Conservation (phyloP, 1,140 invertebrate species). For the Thaumatotibia leucotreta region DNA sequence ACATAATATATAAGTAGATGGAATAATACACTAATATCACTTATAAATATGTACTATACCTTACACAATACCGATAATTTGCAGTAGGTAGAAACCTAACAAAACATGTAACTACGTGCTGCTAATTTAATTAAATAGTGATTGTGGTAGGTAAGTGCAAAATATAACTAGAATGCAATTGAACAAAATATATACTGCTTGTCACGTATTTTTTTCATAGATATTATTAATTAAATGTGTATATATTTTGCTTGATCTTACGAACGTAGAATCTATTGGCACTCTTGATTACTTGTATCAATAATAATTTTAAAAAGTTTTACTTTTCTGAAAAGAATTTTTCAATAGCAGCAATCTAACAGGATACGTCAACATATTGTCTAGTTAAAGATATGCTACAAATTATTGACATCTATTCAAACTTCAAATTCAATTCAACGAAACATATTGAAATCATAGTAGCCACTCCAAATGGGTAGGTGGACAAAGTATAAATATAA, state of each 20-base stretch:
- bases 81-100: background rate
- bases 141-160: background rate
- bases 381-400: constrained; percentile 35
- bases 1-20: background rate
- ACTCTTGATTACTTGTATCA: constrained; percentile 22
- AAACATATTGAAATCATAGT: constrained; percentile 15
- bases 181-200: background rate
- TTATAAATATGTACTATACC: constrained; percentile 12
- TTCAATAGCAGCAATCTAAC: background rate
- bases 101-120: constrained; percentile 11
- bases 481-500: constrained; percentile 25
- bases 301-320: background rate
- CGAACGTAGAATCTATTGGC: constrained; percentile 26
- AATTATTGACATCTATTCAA: constrained; percentile 35
- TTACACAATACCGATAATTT: background rate
- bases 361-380: constrained; percentile 24
- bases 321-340: background rate
- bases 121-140: background rate
- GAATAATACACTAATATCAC: constrained; percentile 14
- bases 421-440: constrained; percentile 6
- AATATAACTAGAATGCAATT: background rate
- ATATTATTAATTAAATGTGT: background rate
- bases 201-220: background rate
- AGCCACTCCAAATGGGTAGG: constrained; percentile 22
- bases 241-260: background rate